Evolutionary conservation across 1,140 invertebrate species (phyloP), one percentile per base, ranked within the genome.

Genomic region (Rhagoletis zephyria): DNA sequence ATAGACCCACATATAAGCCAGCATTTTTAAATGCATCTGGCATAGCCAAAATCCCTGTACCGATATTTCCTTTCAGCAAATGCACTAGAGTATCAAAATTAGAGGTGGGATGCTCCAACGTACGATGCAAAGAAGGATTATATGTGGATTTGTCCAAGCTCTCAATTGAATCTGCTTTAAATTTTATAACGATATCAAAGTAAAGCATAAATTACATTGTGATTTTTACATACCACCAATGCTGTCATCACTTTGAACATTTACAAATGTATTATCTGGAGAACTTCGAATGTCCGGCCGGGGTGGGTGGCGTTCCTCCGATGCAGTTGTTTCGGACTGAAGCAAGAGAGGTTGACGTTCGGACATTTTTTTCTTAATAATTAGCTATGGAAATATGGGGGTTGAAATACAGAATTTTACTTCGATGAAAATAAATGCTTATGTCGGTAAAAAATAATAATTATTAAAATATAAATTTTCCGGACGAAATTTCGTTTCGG

Each of bases 31-130:
- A 96, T 65, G 97, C 97, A 94, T 97, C 95, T 65, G 97, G 97
- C 96, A 98, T 97, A 77, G 96, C 96, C 89, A 97, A 91, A 88
- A 97, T 96, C 3, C 97, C 97, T 10, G 97, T 97, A 14, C 97
- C 97, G 90, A 97, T 96, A 91, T 97, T 97, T 40, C 96, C 96
- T 94, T 97, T 97, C 10, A 97, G 93, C 87, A 97, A 93, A 94
- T 97, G 96, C 85, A 97, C 95, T 91, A 97, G 94, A 0, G 96
- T 97, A 90, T 97, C 96, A 81, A 96, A 94, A 93, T 97, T 97
- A n/a, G 96, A 96, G 10, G 96, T 96, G 2, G 96, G 96, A 93
- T 96, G 95, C 90, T 96, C 95, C 88, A 96, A 90, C 85, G 95
- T 94, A 89, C 96, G 93, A 90, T 96, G 95, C 6, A 94, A 91